phyloP scores from a whole-genome alignment of 2,113 vertebrate species.

The Madoqua kirkii region DNA sequence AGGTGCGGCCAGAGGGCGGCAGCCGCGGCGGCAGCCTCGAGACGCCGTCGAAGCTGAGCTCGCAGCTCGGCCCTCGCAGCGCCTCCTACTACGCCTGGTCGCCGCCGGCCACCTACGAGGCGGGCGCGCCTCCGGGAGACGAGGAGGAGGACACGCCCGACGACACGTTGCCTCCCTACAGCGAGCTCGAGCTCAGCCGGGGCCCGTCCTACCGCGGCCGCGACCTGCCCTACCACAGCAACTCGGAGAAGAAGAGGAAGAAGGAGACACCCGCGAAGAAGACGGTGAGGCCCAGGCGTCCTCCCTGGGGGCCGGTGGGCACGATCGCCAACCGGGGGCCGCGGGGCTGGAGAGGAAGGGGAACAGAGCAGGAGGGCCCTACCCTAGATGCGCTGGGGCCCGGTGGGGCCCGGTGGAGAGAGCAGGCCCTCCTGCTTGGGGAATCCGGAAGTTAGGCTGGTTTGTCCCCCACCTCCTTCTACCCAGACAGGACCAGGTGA shows the following conservation, averaged over 20 bases:
- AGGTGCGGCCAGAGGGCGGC: constrained; percentile 84
- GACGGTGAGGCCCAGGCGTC: constrained; percentile 85
- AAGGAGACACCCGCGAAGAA: constrained; percentile 86
- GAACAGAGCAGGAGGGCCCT: background rate
- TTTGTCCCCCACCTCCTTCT: background rate
- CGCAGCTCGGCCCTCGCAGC: constrained; percentile 80
- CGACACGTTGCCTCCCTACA: constrained; percentile 83
- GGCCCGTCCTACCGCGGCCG: constrained; percentile 81
- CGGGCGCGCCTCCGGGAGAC: constrained; percentile 74
- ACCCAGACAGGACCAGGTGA: background rate
- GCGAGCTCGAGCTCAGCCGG: constrained; percentile 85
- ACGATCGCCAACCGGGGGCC: background rate
- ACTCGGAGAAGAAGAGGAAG: constrained; percentile 84
- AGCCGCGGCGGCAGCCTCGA: constrained; percentile 80
- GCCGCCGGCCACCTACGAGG: constrained; percentile 78
- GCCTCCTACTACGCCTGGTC: constrained; percentile 83
- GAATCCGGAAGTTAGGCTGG: fast-evolving
- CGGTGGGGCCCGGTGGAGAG: background rate
- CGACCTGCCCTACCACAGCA: constrained; percentile 80
- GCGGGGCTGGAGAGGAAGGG: too few species aligned
- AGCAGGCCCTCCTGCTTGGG: fast-evolving
- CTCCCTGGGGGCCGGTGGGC: constrained; percentile 31
- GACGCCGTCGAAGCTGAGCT: constrained; percentile 87
- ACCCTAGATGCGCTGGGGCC: background rate
- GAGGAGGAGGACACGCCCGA: constrained; percentile 65